Conservation (phyloP, 2,888 invertebrate genomes). For the Chrysina gloriosa region DNA sequence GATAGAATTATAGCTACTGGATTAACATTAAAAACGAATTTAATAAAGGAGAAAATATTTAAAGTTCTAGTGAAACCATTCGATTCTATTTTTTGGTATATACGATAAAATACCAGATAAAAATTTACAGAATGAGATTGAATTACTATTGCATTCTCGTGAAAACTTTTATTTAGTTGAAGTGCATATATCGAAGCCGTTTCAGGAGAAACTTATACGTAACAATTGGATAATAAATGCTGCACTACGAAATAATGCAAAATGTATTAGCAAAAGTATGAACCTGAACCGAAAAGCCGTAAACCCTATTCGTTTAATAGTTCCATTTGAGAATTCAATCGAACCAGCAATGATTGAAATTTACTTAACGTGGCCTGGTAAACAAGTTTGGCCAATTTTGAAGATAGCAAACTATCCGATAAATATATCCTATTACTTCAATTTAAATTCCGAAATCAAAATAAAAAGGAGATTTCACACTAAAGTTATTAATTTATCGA, state of each 20-base stretch:
- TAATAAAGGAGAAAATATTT: conserved; percentile 52
- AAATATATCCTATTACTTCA: conserved; percentile 59
- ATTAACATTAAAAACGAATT: conserved; percentile 47
- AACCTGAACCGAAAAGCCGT: conserved; percentile 46
- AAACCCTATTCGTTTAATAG: conserved; percentile 51
- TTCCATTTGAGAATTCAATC: conserved; percentile 53
- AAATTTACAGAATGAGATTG: conserved; percentile 46
- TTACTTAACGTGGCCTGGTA: conserved; percentile 50
- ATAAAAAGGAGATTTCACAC: background rate
- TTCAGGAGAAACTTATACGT: conserved; percentile 53
- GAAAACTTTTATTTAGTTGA: conserved; percentile 58
- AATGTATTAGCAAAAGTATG: conserved; percentile 46
- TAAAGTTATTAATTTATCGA: conserved; percentile 31
- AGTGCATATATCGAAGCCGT: conserved; percentile 54
- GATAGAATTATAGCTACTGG: conserved; percentile 53
- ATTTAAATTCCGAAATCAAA: conserved; percentile 33
- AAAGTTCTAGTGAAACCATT: conserved; percentile 58
- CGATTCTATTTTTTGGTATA: conserved; percentile 53
- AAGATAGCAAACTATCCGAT: conserved; percentile 52
- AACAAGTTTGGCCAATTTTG: conserved; percentile 49
- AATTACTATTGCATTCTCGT: conserved; percentile 44
- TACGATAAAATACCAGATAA: conserved; percentile 53
- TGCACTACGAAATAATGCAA: conserved; percentile 46
- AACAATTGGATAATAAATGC: conserved; percentile 54
- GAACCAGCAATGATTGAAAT: conserved; percentile 51